Base-by-base conservation (phyloP, 2,113 vertebrate species). In the cattle (Bos taurus) region DNA sequence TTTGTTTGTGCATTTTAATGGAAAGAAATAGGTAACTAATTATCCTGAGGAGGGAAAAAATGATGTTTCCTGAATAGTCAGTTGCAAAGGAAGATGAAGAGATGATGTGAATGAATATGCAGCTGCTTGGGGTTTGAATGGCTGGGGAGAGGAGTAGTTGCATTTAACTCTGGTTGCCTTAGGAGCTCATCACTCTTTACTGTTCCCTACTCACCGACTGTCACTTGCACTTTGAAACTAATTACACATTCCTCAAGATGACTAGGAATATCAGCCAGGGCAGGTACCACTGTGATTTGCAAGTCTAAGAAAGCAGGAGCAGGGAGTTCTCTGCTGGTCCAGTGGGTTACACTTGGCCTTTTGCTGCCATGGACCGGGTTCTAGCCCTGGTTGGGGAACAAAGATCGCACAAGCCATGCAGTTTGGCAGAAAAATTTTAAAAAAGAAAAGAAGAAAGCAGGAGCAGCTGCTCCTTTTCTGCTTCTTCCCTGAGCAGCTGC, bases 21-120 rank as follows among this genome's bases (percentile, higher is more conserved):
- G 96, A 74, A 95, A 94, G 62, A 97, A 95, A 97, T 87, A 89
- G 92, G 91, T 74, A 97, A 90, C 97, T 98, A 95, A 93, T 97
- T 97, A 94, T 64, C 83, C 59, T 60, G 36, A 1, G 10, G 23
- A 1, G 14, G 1, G 23, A 15, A n/a, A 19, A 46, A 84, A 62
- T 52, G 83, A 87, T 93, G 88, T 84, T 96, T 97, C 71, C 78
- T 97, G 88, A 97, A 86, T 71, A 96, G 94, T 91, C 94, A 62
- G 80, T 93, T 80, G 87, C 93, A 89, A 84, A 95, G 71, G 93
- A 88, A 89, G 91, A 94, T 84, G 89, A 93, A 43, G 82, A 77
- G 89, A 82, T 54, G 87, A 67, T 90, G 26, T 36, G 57, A 25
- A 46, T 94, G 87, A 56, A 90, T 54, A 33, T 5, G 74, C 86